Evolutionary conservation across 2,888 invertebrate species (phyloP).

Genomic region (Ditula angustiorana): DNA sequence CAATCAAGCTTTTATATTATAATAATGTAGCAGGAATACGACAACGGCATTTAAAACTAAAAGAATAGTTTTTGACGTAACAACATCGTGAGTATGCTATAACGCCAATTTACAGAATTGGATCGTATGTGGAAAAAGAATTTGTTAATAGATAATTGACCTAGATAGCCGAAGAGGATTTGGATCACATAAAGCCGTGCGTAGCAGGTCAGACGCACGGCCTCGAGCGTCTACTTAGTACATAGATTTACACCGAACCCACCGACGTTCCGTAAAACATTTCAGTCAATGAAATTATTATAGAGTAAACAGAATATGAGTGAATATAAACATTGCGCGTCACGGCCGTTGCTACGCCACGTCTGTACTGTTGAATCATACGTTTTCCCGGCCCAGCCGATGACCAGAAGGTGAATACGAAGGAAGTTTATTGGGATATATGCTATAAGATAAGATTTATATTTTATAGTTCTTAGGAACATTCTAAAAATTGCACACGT

Average conservation of each 20-base stretch:
- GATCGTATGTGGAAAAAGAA: not conserved
- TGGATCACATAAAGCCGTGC: constrained; percentile 25
- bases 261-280: constrained; percentile 60
- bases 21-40: not conserved
- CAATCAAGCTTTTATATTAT: constrained; percentile 14
- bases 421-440: constrained; percentile 77
- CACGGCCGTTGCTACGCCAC: constrained; percentile 73
- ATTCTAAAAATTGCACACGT: constrained; percentile 75
- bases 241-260: constrained; percentile 41
- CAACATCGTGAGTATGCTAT: not conserved
- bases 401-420: constrained; percentile 71
- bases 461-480: constrained; percentile 76
- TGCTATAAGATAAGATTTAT: constrained; percentile 76
- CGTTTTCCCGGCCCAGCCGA: constrained; percentile 62
- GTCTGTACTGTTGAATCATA: constrained; percentile 68
- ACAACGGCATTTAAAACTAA: not conserved
- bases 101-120: not conserved
- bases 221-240: constrained; percentile 38
- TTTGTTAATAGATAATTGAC: constrained; percentile 34
- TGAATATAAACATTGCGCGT: constrained; percentile 71
- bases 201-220: constrained; percentile 30
- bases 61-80: not conserved
- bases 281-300: constrained; percentile 80
- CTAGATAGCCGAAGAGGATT: constrained; percentile 35
- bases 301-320: constrained; percentile 75